These are phyloP conservation scores for Riparia riparia DNA, from an alignment of 2,113 vertebrate species.

Conservation along the genomic window DNA sequence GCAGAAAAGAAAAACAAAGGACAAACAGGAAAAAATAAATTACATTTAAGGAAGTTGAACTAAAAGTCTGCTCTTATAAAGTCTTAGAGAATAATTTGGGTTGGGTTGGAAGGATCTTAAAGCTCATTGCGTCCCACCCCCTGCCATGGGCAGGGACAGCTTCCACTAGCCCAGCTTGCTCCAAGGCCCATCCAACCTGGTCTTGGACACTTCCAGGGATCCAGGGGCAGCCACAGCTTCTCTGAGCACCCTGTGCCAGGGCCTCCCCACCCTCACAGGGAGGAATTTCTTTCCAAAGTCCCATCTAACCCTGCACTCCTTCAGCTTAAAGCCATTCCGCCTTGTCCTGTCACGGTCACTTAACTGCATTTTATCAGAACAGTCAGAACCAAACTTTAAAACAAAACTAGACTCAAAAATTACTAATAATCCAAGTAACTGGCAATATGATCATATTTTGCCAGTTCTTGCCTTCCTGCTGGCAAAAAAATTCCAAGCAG, in stretches of 20 bases:
- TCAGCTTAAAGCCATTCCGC: not conserved
- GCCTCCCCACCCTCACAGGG: rapidly evolving
- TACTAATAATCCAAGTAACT: not conserved
- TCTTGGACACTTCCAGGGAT: not conserved
- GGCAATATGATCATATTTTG: not conserved
- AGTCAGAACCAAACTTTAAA: not conserved
- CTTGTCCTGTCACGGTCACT: not conserved
- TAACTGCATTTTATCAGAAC: not conserved
- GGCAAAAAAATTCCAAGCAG: not conserved
- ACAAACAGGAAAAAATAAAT: not conserved
- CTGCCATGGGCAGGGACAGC: not conserved
- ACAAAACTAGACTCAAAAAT: not conserved
- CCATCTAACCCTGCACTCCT: not conserved
- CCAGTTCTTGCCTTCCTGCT: not conserved
- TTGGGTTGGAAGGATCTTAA: not conserved
- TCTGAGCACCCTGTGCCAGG: not conserved
- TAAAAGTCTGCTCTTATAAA: not conserved
- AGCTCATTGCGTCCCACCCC: rapidly evolving
- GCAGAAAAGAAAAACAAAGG: not conserved
- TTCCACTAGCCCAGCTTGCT: rapidly evolving
- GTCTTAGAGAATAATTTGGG: not conserved
- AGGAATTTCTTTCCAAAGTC: not conserved
- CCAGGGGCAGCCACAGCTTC: not conserved
- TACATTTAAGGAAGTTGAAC: not conserved
- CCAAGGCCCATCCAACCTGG: rapidly evolving